phyloP scores from a whole-genome alignment of 2,797 vertebrate genomes.

The Dicrostonyx torquatus region DNA sequence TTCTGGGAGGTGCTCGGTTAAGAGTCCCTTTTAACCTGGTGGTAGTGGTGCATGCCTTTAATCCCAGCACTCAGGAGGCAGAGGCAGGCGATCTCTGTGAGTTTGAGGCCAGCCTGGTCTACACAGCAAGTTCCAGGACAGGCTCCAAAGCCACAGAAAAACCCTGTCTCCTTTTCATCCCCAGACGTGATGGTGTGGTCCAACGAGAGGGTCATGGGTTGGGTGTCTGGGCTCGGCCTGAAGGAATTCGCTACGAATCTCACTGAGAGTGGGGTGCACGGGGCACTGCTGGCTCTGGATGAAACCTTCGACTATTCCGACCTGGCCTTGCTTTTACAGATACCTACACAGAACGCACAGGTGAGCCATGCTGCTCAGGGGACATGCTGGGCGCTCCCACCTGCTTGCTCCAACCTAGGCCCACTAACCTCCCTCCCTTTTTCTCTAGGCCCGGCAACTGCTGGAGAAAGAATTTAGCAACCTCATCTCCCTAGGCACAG shows the following conservation, averaged over 20 bases:
- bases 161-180: not conserved
- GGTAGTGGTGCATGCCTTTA: no score
- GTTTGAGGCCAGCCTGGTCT: no score
- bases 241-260: constrained; percentile 96
- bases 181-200: constrained; percentile 97
- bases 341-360: constrained; percentile 95
- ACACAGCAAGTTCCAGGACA: no score
- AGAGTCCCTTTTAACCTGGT: not conserved
- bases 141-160: no score
- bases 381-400: not conserved
- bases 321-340: constrained; percentile 94
- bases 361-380: constrained; percentile 77
- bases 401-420: not conserved
- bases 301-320: constrained; percentile 96
- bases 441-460: constrained; percentile 91
- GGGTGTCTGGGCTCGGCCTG: constrained; percentile 93
- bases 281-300: constrained; percentile 93
- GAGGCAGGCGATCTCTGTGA: no score
- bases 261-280: constrained; percentile 94
- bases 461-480: constrained; percentile 95
- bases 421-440: not conserved
- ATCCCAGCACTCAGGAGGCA: no score
- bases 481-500: constrained; percentile 93
- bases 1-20: not conserved
- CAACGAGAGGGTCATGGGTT: constrained; percentile 96